These are phyloP conservation scores for Liasis olivaceus DNA, from an alignment of 2,797 vertebrate species.

Conservation along the genomic window DNA sequence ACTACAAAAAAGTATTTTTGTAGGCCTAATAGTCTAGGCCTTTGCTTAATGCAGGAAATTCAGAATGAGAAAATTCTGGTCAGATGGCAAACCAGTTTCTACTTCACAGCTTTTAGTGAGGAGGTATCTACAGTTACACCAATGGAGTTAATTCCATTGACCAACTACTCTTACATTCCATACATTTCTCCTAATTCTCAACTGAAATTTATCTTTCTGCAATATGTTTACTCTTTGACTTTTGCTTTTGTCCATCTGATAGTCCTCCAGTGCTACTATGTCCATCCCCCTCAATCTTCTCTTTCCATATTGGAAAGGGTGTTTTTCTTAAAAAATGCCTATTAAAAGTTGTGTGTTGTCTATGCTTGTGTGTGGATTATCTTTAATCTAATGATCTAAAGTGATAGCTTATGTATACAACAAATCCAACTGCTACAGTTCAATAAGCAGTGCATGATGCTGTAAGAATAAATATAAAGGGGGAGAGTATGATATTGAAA, in stretches of 20 bases:
- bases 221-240: background rate
- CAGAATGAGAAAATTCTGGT: background rate
- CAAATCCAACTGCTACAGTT: background rate
- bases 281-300: background rate
- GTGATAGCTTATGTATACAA: conserved; percentile 3
- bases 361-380: background rate
- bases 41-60: background rate
- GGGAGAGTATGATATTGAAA: background rate
- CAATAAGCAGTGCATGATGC: background rate
- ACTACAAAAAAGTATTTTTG: background rate
- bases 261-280: background rate
- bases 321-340: background rate
- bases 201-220: background rate
- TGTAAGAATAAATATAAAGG: background rate
- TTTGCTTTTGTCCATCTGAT: background rate
- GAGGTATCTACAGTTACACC: background rate
- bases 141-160: background rate
- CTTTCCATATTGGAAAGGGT: background rate
- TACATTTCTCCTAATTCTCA: background rate
- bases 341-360: background rate
- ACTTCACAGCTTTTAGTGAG: background rate
- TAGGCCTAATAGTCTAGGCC: background rate
- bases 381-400: background rate
- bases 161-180: background rate
- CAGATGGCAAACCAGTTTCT: background rate